These are phyloP conservation scores for Hyla sarda DNA, from an alignment of 2,113 vertebrate species.

Conservation along the genomic window DNA sequence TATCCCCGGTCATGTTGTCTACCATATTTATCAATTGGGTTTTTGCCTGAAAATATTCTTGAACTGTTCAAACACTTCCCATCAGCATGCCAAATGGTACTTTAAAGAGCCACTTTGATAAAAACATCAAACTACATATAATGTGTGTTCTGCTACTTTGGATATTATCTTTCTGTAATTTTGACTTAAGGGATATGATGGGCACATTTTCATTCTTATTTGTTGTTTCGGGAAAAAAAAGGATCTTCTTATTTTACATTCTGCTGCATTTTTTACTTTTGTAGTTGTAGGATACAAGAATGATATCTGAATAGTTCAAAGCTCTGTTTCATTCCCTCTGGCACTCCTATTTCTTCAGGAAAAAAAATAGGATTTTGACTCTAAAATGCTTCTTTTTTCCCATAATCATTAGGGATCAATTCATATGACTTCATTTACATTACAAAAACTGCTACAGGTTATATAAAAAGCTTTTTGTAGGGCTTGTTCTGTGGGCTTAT, in stretches of 20 bases:
- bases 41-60: background rate
- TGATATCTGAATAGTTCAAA: background rate
- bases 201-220: background rate
- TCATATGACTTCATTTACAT: constrained; percentile 33
- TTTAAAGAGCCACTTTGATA: constrained; percentile 7
- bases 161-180: constrained; percentile 32
- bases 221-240: background rate
- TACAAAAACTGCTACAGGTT: constrained; percentile 8
- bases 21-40: constrained; percentile 11
- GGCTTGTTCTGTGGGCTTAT: background rate
- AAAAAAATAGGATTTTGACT: constrained; percentile 1
- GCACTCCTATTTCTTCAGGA: constrained; percentile 8
- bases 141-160: background rate
- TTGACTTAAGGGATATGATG: background rate
- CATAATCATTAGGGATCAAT: constrained; percentile 50
- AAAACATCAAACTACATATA: constrained; percentile 11
- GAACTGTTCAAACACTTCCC: constrained; percentile 8
- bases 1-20: background rate
- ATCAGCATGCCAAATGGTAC: background rate
- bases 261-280: background rate
- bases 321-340: constrained; percentile 19
- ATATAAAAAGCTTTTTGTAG: constrained; percentile 12
- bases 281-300: background rate
- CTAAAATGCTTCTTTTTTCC: constrained; percentile 4
- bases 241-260: background rate